phyloP scores from a whole-genome alignment of 2,113 vertebrate genomes.

The Monopterus albus region DNA sequence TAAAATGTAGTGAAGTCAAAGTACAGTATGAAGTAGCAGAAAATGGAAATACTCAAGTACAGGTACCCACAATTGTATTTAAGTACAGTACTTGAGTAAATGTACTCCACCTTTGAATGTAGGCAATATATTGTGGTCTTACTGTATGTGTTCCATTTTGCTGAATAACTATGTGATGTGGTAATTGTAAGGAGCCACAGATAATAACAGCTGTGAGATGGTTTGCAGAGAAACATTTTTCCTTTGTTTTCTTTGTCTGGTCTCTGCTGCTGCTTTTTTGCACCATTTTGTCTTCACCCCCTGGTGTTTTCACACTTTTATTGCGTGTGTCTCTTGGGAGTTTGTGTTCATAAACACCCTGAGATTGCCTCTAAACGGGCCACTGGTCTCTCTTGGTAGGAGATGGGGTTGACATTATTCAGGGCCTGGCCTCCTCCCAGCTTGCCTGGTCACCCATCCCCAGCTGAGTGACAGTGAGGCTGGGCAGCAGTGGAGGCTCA shows the following conservation, averaged over 20 bases:
- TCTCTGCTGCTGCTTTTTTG: constrained; percentile 32
- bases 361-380: constrained; percentile 57
- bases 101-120: too few relatives aligned
- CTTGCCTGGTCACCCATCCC: constrained; percentile 56
- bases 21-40: too few relatives aligned
- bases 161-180: constrained; percentile 42
- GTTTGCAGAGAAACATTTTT: constrained; percentile 46
- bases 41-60: too few relatives aligned
- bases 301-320: constrained; percentile 55
- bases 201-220: constrained; percentile 48
- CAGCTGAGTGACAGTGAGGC: constrained; percentile 63
- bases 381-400: constrained; percentile 51
- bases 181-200: constrained; percentile 60
- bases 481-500: constrained; percentile 47
- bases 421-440: constrained; percentile 52
- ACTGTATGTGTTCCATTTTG: constrained; percentile 24
- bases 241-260: constrained; percentile 49
- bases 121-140: constrained; percentile 5
- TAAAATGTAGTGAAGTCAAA: too few relatives aligned
- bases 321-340: constrained; percentile 45
- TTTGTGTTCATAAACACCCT: constrained; percentile 50
- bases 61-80: too few relatives aligned
- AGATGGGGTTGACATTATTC: constrained; percentile 65
- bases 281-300: constrained; percentile 23
- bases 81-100: too few relatives aligned